Base-by-base conservation (phyloP, 2,888 invertebrate species). In the Pediacus dermestoides region DNA sequence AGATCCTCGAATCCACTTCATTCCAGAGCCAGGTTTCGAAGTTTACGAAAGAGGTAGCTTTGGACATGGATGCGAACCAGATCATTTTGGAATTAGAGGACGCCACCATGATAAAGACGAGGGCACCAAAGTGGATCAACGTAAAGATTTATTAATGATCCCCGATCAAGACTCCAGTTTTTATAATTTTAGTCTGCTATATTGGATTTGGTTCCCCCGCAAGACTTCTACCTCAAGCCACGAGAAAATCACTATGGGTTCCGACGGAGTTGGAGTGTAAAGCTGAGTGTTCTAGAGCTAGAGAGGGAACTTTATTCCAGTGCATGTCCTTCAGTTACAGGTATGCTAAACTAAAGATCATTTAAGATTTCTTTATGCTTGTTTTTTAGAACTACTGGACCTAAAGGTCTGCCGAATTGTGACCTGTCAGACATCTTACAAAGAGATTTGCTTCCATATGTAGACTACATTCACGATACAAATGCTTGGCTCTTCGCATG, bases 1-100 rank as follows among this genome's bases (percentile, higher is more conserved):
- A 39, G 75, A 81, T 55, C 75, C 77, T 26, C 66, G 68, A 22
- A 64, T 68, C 1, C 75, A 80, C 60, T 70, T 80, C 13, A 71
- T 80, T 25, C 70, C 77, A 2, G 82, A 81, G 45, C 68, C 74
- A 1, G 78, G 80, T 0, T 85, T 85, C 38, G 88, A 88, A 64
- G 68, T 89, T 13, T 89, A 88, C 52, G 82, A 88, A 42, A 70
- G 88, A 26, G 88, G 86, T 0, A 88, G 87, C 63, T 88, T 82
- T 53, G 88, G 88, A 0, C 77, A 86, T 34, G 88, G 88, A 1
- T 88, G 88, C 53, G 88, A 88, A 61, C 79, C 85, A 0, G 81
- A 82, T 39, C 73, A 70, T 48, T 68, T 71, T 39, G 55, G 63
- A n/a, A 61, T 66, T 18, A 53, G 60, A 23, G 60, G 61, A 7